Base-by-base conservation (phyloP, 2,113 vertebrate genomes). In the Triplophysa dalaica region DNA sequence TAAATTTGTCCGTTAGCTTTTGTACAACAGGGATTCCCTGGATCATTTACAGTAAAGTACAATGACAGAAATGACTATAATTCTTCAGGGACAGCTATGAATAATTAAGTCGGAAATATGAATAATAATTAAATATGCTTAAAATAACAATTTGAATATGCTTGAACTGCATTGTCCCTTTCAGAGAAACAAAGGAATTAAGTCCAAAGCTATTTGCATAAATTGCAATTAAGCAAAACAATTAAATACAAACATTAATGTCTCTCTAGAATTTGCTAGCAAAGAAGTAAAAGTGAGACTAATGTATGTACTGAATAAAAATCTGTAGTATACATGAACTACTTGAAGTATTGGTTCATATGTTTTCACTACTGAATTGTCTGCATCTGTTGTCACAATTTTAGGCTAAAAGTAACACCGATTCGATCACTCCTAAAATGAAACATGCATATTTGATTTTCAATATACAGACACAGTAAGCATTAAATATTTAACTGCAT, bases 401-500 rank as follows among this genome's bases (percentile, higher is more conserved):
- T 41, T 56, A 62, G 56, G 56, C 29, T 73, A 60, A 63, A 75
- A 58, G n/a, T 54, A 73, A 29, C 52, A 73, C 52, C 58, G 52
- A 58, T 75, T 33, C 38, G 43, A 48, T 62, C 72, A 75, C 21
- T 75, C 16, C 58, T 6, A 22, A 75, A 75, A 61, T 75, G 16
- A 75, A 75, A 45, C 72, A 19, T 75, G 72, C 58, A 75, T 75
- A 62, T 62, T 74, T 74, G 50, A 74, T 61, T 73, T 60, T 19
- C 19, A 17, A 54, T 48, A 56, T 16, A 72, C 0, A n/a, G 24
- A 17, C 22, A 56, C 7, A 70, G 19, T 29, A 21, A 8, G 14
- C 72, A 75, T 63, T 9, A 75, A 75, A 75, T 75, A 75, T 75
- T 75, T 12, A 48, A 63, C 58, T 19, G 58, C 58, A 26, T 38